These are phyloP conservation scores for Cecidostiba fungosa DNA, from an alignment of 2,888 invertebrate genomes.

Conservation along the genomic window DNA sequence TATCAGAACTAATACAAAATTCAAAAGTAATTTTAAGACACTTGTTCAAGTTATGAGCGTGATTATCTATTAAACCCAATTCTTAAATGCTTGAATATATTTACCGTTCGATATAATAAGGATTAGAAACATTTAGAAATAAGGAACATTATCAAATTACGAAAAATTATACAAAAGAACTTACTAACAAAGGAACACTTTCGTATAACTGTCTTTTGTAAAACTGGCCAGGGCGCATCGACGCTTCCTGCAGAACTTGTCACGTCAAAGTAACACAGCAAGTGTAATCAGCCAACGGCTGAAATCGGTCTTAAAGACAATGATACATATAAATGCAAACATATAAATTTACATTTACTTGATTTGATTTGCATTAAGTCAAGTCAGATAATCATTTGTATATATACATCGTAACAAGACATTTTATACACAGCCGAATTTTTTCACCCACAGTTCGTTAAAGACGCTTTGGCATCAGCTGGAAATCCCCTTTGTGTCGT, in stretches of 20 bases:
- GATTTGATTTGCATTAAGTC: neutral
- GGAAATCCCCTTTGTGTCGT: no score
- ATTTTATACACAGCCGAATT: neutral
- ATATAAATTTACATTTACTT: neutral
- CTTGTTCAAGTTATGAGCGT: no score
- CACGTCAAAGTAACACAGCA: neutral
- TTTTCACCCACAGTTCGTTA: neutral
- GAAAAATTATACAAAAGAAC: no score
- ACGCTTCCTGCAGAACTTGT: neutral
- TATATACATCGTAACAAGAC: neutral
- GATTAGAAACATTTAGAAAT: no score
- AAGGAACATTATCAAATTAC: no score
- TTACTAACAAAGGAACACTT: no score
- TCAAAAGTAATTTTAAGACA: no score
- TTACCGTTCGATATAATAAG: no score
- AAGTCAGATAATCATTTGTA: neutral
- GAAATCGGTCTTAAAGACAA: neutral
- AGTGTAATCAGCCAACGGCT: neutral
- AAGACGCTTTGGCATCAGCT: neutral
- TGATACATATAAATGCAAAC: neutral
- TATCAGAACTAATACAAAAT: no score
- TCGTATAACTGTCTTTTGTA: neutral
- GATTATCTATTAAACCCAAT: no score
- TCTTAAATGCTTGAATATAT: no score
- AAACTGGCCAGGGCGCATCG: neutral